Evolutionary conservation across 2,888 invertebrate species (phyloP).

Genomic region (Mimachlamys varia): DNA sequence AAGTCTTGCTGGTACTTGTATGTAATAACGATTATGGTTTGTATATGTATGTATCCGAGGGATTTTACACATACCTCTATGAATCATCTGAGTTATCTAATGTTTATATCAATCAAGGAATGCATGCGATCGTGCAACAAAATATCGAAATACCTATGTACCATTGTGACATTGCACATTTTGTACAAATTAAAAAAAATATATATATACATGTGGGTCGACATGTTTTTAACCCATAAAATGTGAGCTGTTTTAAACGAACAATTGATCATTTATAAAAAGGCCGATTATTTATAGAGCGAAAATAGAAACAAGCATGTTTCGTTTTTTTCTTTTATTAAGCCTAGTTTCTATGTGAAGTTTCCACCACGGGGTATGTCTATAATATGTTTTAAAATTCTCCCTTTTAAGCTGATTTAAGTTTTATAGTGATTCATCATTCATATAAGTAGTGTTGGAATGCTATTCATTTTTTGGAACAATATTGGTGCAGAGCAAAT

Average conservation of each 20-base stretch:
- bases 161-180: background rate
- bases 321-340: no score
- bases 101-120: background rate
- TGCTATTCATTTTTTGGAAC: no score
- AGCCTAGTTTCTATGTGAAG: no score
- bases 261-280: background rate
- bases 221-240: background rate
- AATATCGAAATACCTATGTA: background rate
- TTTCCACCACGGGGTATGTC: no score
- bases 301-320: no score
- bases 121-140: background rate
- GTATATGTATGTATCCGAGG: background rate
- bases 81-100: background rate
- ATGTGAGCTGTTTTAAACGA: background rate
- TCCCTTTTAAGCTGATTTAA: no score
- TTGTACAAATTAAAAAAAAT: background rate
- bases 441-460: no score
- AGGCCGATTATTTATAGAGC: no score
- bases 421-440: no score
- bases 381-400: no score
- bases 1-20: no score
- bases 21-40: background rate
- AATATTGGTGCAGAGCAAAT: no score
- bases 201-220: background rate
- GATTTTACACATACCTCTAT: background rate